These are phyloP conservation scores for Bombus vancouverensis DNA, from an alignment of 1,140 invertebrate species.

Conservation along the genomic window DNA sequence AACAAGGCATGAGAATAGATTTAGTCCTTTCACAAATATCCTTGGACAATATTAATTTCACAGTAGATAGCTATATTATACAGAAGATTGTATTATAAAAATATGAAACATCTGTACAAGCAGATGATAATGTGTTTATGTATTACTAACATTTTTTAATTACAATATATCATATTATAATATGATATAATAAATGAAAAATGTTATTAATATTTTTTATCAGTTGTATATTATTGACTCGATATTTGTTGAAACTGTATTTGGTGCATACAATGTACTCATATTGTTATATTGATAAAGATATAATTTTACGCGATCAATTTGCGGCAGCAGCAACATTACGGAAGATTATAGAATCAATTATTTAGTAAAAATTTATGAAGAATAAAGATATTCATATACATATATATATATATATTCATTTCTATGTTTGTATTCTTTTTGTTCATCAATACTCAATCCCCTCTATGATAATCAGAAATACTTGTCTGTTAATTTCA, in stretches of 20 bases:
- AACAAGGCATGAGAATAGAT: conserved; percentile 29
- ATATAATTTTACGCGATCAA: conserved; percentile 13
- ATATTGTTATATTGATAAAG: conserved; percentile 29
- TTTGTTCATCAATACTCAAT: neutral
- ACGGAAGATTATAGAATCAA: conserved; percentile 30
- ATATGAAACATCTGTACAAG: neutral
- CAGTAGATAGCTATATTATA: neutral
- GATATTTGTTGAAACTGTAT: conserved; percentile 1
- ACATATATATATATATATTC: conserved; percentile 4
- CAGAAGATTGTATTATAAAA: conserved; percentile 10
- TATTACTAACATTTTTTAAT: conserved; percentile 13
- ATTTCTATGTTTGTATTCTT: conserved; percentile 5
- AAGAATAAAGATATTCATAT: conserved; percentile 56
- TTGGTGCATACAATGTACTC: conserved; percentile 48
- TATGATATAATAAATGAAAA: conserved; percentile 15
- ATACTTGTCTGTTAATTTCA: neutral
- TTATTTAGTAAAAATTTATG: conserved; percentile 45
- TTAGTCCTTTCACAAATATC: neutral
- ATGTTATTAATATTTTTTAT: conserved; percentile 17
- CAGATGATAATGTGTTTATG: neutral
- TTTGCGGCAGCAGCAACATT: conserved; percentile 14
- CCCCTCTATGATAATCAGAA: neutral
- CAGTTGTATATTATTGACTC: neutral
- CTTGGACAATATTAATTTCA: conserved; percentile 8
- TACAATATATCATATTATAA: conserved; percentile 17